Conservation (phyloP, 2,888 invertebrate genomes). For the Drosophila yooni region DNA sequence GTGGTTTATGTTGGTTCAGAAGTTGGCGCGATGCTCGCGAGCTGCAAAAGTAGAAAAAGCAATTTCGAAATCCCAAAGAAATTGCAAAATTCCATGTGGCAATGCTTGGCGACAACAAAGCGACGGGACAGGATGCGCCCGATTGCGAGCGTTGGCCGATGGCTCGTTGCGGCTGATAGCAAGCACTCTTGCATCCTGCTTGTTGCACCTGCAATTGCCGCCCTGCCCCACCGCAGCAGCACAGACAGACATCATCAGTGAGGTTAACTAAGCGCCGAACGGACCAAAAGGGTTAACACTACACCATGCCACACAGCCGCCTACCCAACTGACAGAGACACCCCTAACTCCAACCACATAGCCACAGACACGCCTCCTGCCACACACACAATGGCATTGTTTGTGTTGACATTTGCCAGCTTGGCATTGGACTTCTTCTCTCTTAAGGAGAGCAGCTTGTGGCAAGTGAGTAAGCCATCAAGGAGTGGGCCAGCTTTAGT, state of each 20-base stretch:
- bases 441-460: conserved; percentile 26
- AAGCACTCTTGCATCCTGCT: conserved; percentile 32
- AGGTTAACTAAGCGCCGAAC: conserved; percentile 70
- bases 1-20: conserved; percentile 15
- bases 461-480: conserved; percentile 46
- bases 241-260: conserved; percentile 53
- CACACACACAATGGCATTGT: conserved; percentile 51
- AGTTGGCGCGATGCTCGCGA: conserved; percentile 56
- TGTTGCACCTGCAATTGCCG: conserved; percentile 59
- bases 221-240: conserved; percentile 14
- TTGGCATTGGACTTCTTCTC: conserved; percentile 55
- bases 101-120: conserved; percentile 41
- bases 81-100: conserved; percentile 82
- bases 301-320: background rate
- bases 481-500: conserved; percentile 8
- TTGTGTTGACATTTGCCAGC: conserved; percentile 78
- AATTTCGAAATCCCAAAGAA: conserved; percentile 82
- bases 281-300: conserved; percentile 62
- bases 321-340: conserved; percentile 11
- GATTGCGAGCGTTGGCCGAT: conserved; percentile 24
- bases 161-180: conserved; percentile 56
- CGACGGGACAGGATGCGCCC: conserved; percentile 31
- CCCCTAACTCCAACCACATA: background rate
- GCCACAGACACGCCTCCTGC: background rate
- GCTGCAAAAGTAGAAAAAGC: conserved; percentile 78